Percentiles rank a stretch among this genome's conserved stretches.
Evolutionary conservation across 2,113 vertebrate genomes (phyloP).

Genomic region (Cynopterus brachyotis): DNA sequence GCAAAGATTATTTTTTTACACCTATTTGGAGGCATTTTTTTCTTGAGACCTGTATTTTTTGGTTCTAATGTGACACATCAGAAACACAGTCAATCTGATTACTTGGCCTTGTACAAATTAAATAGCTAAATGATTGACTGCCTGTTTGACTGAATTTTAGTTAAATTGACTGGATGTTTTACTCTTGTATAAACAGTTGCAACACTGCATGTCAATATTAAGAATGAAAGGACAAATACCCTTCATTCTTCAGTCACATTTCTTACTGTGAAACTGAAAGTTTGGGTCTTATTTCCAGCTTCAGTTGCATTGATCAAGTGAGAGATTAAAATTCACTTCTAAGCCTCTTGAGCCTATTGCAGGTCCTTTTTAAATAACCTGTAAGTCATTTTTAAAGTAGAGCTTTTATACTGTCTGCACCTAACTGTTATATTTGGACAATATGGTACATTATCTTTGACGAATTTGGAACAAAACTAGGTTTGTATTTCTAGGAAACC

Average conservation of each 20-base stretch:
- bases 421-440: not conserved
- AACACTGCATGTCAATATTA: not conserved
- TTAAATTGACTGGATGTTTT: slow-evolving; percentile 23
- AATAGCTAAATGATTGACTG: slow-evolving; percentile 45
- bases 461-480: not conserved
- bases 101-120: slow-evolving; percentile 52
- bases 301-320: not conserved
- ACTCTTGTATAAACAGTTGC: not conserved
- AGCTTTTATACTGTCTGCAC: not conserved
- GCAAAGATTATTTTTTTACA: not conserved
- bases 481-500: not conserved
- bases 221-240: not conserved
- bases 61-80: not conserved
- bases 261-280: not conserved
- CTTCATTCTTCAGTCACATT: not conserved
- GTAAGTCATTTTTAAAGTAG: slow-evolving; percentile 28
- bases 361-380: not conserved
- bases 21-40: not conserved
- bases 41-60: not conserved
- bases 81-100: slow-evolving; percentile 39
- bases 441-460: not conserved
- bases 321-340: not conserved
- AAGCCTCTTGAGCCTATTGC: not conserved
- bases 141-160: slow-evolving; percentile 55
- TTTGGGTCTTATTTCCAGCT: not conserved